Conservation (phyloP, 2,888 invertebrate genomes). For the Auanema freiburgensis region DNA sequence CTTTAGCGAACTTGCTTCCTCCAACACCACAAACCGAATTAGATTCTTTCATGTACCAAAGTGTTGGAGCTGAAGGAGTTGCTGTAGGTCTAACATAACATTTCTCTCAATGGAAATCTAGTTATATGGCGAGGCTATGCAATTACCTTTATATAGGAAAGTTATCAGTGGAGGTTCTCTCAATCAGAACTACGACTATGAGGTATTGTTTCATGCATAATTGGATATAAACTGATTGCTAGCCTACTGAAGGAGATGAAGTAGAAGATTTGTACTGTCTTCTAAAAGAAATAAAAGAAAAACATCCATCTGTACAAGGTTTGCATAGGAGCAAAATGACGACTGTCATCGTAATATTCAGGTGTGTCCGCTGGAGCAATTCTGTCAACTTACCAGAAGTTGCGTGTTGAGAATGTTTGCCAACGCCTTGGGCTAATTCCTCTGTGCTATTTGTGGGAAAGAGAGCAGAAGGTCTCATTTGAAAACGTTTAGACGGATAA, state of each 20-base stretch:
- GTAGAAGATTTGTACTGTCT: constrained; percentile 92
- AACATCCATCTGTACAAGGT: constrained; percentile 57
- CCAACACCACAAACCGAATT: constrained; percentile 75
- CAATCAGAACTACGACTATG: constrained; percentile 32
- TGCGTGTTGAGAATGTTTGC: constrained; percentile 79
- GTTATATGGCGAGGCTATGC: constrained; percentile 86
- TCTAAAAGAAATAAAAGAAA: constrained; percentile 77
- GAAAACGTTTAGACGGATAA: neutral
- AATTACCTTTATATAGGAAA: constrained; percentile 83
- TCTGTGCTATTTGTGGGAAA: constrained; percentile 91
- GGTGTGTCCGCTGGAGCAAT: constrained; percentile 97
- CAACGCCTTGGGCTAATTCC: constrained; percentile 83
- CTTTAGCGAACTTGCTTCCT: constrained; percentile 91
- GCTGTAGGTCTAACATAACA: constrained; percentile 66
- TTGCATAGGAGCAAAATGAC: neutral
- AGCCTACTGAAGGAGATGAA: constrained; percentile 80
- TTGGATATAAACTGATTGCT: neutral
- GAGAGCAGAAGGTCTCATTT: constrained; percentile 75
- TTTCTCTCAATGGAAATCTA: constrained; percentile 62
- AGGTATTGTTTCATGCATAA: constrained; percentile 13
- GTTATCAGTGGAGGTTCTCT: constrained; percentile 83
- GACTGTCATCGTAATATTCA: constrained; percentile 70
- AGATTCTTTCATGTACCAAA: constrained; percentile 99
- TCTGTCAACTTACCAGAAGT: constrained; percentile 94
- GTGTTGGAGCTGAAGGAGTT: constrained; percentile 93